These are phyloP conservation scores for Scaptodrosophila latifasciaeformis DNA, from an alignment of 2,888 invertebrate species.

Conservation along the genomic window DNA sequence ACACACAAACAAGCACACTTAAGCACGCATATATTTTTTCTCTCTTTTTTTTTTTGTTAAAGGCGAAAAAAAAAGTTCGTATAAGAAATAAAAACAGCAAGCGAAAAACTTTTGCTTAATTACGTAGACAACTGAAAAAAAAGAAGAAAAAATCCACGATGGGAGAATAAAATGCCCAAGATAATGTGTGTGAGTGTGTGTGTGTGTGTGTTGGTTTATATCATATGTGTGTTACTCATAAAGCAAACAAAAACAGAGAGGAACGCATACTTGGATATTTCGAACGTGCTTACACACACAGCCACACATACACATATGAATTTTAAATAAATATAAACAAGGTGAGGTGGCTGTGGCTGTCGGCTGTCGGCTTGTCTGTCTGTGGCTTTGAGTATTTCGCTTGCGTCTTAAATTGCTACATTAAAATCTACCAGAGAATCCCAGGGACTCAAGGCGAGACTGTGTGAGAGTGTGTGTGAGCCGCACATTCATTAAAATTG, in stretches of 20 bases:
- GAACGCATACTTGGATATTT: too few relatives aligned
- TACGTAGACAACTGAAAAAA: slow-evolving; percentile 7
- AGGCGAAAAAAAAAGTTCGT: background rate
- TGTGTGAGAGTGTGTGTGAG: slow-evolving; percentile 1
- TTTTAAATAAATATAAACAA: too few relatives aligned
- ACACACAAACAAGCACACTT: background rate
- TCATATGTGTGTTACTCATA: background rate
- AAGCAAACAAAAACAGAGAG: background rate
- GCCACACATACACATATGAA: background rate
- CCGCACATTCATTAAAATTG: slow-evolving; percentile 26
- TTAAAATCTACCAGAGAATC: too few relatives aligned
- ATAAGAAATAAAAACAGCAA: slow-evolving; percentile 17
- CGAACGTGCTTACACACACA: too few relatives aligned
- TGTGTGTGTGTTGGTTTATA: too few relatives aligned
- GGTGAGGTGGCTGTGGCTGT: too few relatives aligned
- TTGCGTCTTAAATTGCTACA: background rate
- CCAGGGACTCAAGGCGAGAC: too few relatives aligned
- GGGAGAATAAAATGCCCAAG: background rate
- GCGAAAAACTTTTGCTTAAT: slow-evolving; percentile 14
- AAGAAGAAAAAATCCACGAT: background rate
- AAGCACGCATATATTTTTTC: background rate
- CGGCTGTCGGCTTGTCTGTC: background rate
- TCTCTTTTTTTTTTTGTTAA: background rate
- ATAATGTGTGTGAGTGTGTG: background rate
- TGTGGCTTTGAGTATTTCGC: background rate